Evolutionary conservation across 2,888 invertebrate species (phyloP), one percentile per base, ranked within the genome.

Genomic region (Brachycybe producta): DNA sequence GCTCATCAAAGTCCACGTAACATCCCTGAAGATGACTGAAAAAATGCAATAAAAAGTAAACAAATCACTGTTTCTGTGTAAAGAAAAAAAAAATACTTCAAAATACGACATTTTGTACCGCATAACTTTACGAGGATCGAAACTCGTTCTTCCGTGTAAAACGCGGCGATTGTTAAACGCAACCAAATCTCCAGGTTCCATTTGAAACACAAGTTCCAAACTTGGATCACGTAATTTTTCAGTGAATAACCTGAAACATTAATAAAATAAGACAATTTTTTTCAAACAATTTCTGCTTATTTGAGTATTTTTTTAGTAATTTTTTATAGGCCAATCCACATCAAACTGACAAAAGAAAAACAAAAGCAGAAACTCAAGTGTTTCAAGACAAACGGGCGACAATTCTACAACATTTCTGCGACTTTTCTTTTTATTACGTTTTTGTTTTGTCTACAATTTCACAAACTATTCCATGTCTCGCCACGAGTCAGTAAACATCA

Each of bases 1-100:
- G 61, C 57, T 65, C 65, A 56, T 65, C 65, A 39, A 62, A 62
- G 55, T 65, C 65, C n/a, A 64, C 64, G 47, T 65, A 65, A 54
- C 65, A 65, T 4, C 65, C 65, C 46, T 61, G 60, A 8, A 65
- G 56, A 54, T 64, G 64, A 52, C 64, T 63, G 56, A 8, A 54
- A 55, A 45, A 11, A 17, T 8, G 39, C 8, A 38, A 38, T 8
- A 7, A 38, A 17, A 30, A 30, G 32, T n/a, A 30, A 30, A 11
- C n/a, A n/a, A n/a, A n/a, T n/a, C n/a, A n/a, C n/a, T n/a, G n/a
- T n/a, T n/a, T n/a, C n/a, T n/a, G 19, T 3, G 27, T 43, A 3
- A 2, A 26, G 23, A 3, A 5, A 24, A 3, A 30, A n/a, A 5
- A 17, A 27, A n/a, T 28, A 4, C 34, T 26, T 26, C 13, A 43